phyloP scores from a whole-genome alignment of 2,797 vertebrate genomes.

The Acanthurus tractus region DNA sequence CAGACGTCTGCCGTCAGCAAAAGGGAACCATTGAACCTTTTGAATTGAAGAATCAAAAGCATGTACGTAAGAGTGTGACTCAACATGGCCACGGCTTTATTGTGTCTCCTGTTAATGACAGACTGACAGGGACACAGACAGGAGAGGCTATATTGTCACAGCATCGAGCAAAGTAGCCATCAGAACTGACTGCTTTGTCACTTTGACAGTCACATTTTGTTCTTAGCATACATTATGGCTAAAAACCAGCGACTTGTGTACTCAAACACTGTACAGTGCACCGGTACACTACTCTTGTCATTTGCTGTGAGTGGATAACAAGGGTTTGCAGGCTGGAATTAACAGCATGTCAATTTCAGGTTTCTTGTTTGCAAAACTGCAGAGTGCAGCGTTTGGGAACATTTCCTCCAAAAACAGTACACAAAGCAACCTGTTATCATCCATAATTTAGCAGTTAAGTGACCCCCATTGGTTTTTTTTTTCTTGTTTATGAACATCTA shows the following conservation, averaged over 20 bases:
- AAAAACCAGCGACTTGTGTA: conserved; percentile 34
- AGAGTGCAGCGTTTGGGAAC: conserved; percentile 2
- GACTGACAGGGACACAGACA: conserved; percentile 60
- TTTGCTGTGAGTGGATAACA: conserved; percentile 14
- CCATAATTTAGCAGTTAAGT: conserved; percentile 15
- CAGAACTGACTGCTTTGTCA: conserved; percentile 60
- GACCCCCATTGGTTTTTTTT: neutral
- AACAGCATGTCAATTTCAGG: neutral
- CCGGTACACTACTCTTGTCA: conserved; percentile 19
- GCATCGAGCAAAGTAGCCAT: conserved; percentile 56
- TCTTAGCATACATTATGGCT: conserved; percentile 52
- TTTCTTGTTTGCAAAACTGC: conserved; percentile 4
- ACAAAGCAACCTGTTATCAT: conserved; percentile 20
- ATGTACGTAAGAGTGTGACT: conserved; percentile 44
- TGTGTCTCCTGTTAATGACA: conserved; percentile 56
- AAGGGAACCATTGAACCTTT: conserved; percentile 8
- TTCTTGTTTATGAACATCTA: neutral
- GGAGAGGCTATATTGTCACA: conserved; percentile 57
- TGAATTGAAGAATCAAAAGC: conserved; percentile 24
- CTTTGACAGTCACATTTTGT: conserved; percentile 72
- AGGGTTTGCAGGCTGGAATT: conserved; percentile 14
- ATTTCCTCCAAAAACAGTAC: conserved; percentile 7
- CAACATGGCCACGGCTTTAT: conserved; percentile 38
- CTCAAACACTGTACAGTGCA: conserved; percentile 30
- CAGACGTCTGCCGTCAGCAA: conserved; percentile 13